Base-by-base conservation (phyloP, 2,797 vertebrate species). In the Neosilurus hyrtlii region DNA sequence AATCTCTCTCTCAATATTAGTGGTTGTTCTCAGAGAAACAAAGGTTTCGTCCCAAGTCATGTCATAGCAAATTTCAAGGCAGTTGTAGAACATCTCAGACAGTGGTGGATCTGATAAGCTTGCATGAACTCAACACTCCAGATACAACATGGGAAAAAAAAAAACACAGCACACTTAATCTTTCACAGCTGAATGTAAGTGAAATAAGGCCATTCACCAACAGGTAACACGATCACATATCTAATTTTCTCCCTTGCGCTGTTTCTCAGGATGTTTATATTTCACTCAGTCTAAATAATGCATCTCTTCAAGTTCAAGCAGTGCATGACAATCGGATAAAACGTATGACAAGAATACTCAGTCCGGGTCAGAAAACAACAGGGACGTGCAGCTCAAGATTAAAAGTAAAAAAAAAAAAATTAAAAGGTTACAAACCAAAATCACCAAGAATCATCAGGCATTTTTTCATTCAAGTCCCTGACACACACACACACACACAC, bases 401-500 rank as follows among this genome's bases (percentile, higher is more conserved):
- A 71, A 78, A 9, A 11, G 83, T 92, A 91, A 91, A 91, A 84
- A 91, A 89, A 89, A 87, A 91, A 93, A 94, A 85, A 91, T 92
- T 92, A 92, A 94, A 43, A 72, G n/a, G n/a, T n/a, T n/a, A 72
- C n/a, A 24, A 35, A n/a, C 54, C 71, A 20, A 59, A 49, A 51
- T 83, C 66, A 77, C 70, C 14, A 84, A 90, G 90, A 92, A 93
- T 90, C 91, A 90, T 90, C 88, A 93, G 88, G 49, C 62, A 61
- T n/a, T 61, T 30, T 81, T 85, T 59, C 56, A 57, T 70, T 72
- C 67, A 72, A 91, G 90, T 90, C 92, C 92, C 91, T 61, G 82
- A 93, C 91, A 91, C 92, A 43, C 37, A 43, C 37, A 93, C 91
- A 91, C 92, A 93, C 91, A 91, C 92, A 93, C 91, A 91, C 92